phyloP scores from a whole-genome alignment of 2,113 vertebrate species.

The Chlamydotis undulata region DNA sequence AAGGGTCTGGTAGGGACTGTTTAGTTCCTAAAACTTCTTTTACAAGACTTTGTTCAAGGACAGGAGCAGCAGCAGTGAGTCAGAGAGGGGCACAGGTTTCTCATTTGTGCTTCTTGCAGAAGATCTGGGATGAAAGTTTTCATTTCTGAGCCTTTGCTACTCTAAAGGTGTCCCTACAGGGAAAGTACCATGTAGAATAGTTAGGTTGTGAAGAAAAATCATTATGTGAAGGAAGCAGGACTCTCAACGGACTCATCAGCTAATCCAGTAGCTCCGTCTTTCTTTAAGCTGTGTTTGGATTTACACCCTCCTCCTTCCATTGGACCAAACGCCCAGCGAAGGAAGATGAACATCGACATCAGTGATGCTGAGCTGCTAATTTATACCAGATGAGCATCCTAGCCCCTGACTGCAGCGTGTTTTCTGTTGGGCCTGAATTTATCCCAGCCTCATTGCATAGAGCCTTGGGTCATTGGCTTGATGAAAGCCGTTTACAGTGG shows the following conservation, averaged over 20 bases:
- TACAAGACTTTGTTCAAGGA: not conserved
- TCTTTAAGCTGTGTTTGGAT: not conserved
- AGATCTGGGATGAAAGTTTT: not conserved
- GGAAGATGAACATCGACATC: not conserved
- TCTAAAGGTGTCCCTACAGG: not conserved
- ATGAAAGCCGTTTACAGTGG: not conserved
- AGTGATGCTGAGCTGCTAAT: not conserved
- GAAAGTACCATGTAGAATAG: not conserved
- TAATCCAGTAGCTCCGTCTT: not conserved
- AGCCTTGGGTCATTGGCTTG: not conserved
- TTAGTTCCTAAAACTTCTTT: not conserved
- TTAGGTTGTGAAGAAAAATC: not conserved
- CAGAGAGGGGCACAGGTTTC: not conserved
- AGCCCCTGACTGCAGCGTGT: fast-evolving
- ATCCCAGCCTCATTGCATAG: not conserved
- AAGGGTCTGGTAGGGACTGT: not conserved
- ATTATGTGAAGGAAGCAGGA: not conserved
- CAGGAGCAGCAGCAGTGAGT: not conserved
- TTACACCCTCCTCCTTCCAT: not conserved
- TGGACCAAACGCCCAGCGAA: not conserved
- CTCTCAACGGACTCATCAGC: not conserved
- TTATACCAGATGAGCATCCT: not conserved
- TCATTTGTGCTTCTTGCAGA: not conserved
- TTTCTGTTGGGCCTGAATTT: not conserved
- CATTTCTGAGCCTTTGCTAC: not conserved